A percentile compares a stretch with the other conserved stretches of the same genome.
These are phyloP conservation scores for Chaenogobius annularis DNA, from an alignment of 2,113 vertebrate species.

Conservation along the genomic window DNA sequence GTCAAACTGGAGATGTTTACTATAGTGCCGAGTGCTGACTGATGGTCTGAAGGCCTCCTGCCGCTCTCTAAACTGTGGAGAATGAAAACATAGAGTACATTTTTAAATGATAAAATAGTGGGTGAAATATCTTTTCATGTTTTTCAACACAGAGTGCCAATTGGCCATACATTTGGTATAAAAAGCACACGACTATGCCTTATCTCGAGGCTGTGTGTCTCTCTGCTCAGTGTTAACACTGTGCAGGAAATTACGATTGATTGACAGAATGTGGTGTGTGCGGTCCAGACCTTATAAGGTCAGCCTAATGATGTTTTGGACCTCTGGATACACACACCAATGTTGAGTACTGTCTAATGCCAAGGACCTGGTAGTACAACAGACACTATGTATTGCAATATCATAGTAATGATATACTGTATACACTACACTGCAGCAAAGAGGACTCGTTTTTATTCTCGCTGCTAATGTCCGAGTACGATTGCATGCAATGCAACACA, in stretches of 20 bases:
- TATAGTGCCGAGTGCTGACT: conserved; percentile 32
- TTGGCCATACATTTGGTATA: neutral
- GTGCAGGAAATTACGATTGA: neutral
- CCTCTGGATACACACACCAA: neutral
- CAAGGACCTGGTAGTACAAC: neutral
- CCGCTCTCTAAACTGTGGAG: neutral
- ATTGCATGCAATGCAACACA: neutral
- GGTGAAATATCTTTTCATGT: neutral
- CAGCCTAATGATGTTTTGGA: neutral
- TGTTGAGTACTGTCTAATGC: neutral
- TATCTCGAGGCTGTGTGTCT: neutral
- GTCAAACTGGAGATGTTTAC: conserved; percentile 67
- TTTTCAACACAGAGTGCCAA: neutral
- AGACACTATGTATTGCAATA: neutral
- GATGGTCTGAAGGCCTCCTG: conserved; percentile 9
- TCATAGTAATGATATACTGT: neutral
- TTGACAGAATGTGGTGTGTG: neutral
- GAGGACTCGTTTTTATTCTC: neutral
- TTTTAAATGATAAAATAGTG: neutral
- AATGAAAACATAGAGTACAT: neutral
- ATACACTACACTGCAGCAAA: neutral
- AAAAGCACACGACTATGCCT: neutral
- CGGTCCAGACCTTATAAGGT: neutral
- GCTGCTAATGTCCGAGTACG: neutral
- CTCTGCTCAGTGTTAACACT: neutral